phyloP scores from a whole-genome alignment of 2,888 invertebrate genomes.

The Diabrotica balteata region DNA sequence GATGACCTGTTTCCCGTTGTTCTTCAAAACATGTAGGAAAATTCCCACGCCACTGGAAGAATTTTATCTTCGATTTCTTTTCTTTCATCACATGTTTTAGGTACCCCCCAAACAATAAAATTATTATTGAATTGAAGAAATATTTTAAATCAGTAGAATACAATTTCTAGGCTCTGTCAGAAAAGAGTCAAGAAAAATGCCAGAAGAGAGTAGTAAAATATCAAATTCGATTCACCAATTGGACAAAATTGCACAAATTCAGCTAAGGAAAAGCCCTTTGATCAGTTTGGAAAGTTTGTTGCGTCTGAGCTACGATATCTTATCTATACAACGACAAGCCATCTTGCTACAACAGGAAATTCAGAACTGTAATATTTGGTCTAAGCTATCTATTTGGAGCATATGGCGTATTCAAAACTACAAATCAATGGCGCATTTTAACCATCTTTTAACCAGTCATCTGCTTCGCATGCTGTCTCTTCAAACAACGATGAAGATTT shows the following conservation, averaged over 20 bases:
- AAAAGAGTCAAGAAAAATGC: not conserved
- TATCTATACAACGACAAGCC: conserved; percentile 14
- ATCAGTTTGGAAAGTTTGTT: conserved; percentile 16
- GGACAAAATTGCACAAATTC: conserved; percentile 17
- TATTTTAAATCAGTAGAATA: too few species aligned
- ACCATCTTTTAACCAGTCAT: not conserved
- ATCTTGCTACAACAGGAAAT: conserved; percentile 1
- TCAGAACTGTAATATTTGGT: conserved; percentile 14
- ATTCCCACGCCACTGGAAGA: conserved; percentile 8
- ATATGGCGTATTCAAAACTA: not conserved
- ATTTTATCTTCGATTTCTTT: not conserved
- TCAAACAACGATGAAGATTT: conserved; percentile 4
- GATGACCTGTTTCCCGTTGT: too few species aligned
- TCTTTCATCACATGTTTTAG: conserved; percentile 6
- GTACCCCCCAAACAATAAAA: conserved; percentile 2
- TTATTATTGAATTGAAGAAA: too few species aligned
- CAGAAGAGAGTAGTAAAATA: conserved; percentile 7
- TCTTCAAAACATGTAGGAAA: conserved; percentile 50
- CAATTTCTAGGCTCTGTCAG: too few species aligned
- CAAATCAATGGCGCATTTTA: not conserved
- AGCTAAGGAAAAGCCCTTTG: conserved; percentile 18
- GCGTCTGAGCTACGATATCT: conserved; percentile 21
- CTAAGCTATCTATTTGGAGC: conserved; percentile 10
- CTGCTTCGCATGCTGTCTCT: not conserved
- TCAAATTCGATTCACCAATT: conserved; percentile 11